These are phyloP conservation scores for Drosophila auraria DNA, from an alignment of 1,140 invertebrate species.

Conservation along the genomic window DNA sequence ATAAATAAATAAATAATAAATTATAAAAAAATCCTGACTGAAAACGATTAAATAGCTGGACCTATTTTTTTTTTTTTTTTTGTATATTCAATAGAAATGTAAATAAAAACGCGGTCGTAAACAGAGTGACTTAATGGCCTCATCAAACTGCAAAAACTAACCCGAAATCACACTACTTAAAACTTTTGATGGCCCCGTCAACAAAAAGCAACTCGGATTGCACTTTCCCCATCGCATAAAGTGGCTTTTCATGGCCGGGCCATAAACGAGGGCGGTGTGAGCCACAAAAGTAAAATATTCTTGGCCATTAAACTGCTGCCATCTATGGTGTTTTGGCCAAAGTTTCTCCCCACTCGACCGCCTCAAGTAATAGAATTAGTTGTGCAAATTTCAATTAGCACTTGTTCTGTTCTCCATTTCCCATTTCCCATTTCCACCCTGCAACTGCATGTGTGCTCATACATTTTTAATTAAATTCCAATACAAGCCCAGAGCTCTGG, in stretches of 20 bases:
- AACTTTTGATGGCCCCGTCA: slow-evolving; percentile 26
- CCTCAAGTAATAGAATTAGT: slow-evolving; percentile 20
- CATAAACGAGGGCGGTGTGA: neutral
- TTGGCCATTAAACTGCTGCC: neutral
- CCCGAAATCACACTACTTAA: slow-evolving; percentile 1
- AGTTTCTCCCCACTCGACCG: neutral
- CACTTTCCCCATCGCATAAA: neutral
- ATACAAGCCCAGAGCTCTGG: slow-evolving; percentile 23
- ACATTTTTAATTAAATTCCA: slow-evolving; percentile 67
- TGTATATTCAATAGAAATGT: neutral
- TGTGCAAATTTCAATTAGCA: slow-evolving; percentile 53
- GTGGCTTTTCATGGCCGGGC: neutral
- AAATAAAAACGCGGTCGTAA: neutral
- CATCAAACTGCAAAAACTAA: slow-evolving; percentile 2
- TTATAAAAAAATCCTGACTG: neutral
- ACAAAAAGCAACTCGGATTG: neutral
- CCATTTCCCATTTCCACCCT: slow-evolving; percentile 17
- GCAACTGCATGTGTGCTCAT: slow-evolving; percentile 37
- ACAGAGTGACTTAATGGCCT: neutral
- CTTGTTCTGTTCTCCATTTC: slow-evolving; percentile 14
- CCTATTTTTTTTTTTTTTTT: too few species aligned
- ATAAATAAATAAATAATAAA: neutral
- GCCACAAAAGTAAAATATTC: neutral
- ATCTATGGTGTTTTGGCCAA: slow-evolving; percentile 7
- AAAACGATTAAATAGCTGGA: neutral